Evolutionary conservation across 2,888 invertebrate species (phyloP).

Genomic region (Cataglyphis rosenhaueri): DNA sequence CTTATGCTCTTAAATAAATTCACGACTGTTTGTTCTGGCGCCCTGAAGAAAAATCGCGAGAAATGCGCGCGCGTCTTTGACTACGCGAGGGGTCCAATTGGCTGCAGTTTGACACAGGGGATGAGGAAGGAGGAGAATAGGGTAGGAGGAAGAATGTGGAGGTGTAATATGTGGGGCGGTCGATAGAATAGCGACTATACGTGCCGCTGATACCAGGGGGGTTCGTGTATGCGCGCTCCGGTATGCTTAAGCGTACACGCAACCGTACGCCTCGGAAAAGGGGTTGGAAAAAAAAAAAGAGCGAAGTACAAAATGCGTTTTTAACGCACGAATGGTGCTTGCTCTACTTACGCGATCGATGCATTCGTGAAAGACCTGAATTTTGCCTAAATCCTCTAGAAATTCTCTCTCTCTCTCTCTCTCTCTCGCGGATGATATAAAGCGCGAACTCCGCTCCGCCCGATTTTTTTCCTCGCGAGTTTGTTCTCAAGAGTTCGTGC

Average conservation of each 20-base stretch:
- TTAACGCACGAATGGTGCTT: conserved; percentile 6
- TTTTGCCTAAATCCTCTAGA: conserved; percentile 6
- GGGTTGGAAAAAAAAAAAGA: too few species aligned
- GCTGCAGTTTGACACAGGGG: conserved; percentile 68
- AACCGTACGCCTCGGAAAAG: background rate
- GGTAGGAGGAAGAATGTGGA: conserved; percentile 63
- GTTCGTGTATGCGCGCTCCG: conserved; percentile 18
- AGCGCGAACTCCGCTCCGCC: background rate
- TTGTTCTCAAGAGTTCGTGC: background rate
- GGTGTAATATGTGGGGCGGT: conserved; percentile 79
- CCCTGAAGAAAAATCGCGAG: background rate
- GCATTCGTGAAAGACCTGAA: conserved; percentile 16
- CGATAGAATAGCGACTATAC: conserved; percentile 73
- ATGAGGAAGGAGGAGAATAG: conserved; percentile 54
- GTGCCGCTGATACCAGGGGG: conserved; percentile 22
- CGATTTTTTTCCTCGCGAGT: background rate
- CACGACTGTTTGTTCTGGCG: background rate
- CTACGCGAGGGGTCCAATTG: conserved; percentile 72
- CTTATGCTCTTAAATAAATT: background rate
- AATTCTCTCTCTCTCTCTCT: background rate
- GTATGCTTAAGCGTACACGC: conserved; percentile 38
- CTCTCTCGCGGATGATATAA: conserved; percentile 1
- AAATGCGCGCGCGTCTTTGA: conserved; percentile 30
- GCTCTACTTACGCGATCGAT: conserved; percentile 2
- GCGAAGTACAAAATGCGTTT: background rate